Conservation (phyloP, 2,113 vertebrate genomes). For the Rallus limicola region DNA sequence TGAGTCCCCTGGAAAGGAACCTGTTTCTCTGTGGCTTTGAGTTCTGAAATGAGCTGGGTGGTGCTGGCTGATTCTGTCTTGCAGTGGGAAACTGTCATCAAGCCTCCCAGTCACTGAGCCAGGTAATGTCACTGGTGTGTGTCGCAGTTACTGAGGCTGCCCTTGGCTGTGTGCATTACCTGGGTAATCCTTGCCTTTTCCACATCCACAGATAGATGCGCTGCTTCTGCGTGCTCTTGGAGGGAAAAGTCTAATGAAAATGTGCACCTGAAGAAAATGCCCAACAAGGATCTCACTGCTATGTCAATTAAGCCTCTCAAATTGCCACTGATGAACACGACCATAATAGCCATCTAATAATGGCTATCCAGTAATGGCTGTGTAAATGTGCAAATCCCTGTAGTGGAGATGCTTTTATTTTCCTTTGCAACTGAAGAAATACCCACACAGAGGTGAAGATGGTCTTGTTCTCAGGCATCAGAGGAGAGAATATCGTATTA, state of each 20-base stretch:
- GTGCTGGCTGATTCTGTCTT: not conserved
- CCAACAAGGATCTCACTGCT: not conserved
- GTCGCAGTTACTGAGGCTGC: not conserved
- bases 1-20: not conserved
- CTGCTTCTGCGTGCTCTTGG: not conserved
- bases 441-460: fast-evolving
- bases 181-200: not conserved
- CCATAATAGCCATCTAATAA: no score
- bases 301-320: not conserved
- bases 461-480: not conserved
- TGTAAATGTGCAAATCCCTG: not conserved
- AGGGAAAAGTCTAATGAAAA: not conserved
- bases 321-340: not conserved
- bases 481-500: not conserved
- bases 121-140: not conserved
- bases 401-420: not conserved
- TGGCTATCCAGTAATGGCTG: no score
- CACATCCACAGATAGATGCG: fast-evolving
- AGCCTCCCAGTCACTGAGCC: not conserved
- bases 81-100: fast-evolving
- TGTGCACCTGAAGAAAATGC: not conserved
- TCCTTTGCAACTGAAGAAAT: not conserved
- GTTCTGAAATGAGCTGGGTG: not conserved
- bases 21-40: not conserved
- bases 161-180: not conserved